Evolutionary conservation across 2,888 invertebrate genomes (phyloP).

Genomic region (Phalera bucephala): DNA sequence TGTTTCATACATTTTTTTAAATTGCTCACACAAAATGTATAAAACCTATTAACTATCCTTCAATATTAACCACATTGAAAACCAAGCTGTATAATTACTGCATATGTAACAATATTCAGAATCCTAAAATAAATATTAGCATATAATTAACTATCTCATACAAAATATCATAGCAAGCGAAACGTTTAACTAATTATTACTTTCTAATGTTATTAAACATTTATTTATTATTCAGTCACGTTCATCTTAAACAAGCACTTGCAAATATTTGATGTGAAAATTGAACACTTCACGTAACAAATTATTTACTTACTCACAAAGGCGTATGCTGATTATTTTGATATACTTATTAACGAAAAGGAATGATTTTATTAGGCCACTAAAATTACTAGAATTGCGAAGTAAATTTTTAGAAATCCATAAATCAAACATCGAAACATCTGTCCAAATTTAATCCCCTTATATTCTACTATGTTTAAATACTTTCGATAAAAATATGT

Average conservation of each 20-base stretch:
- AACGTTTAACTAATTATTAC: constrained; percentile 35
- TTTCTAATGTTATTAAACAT: constrained; percentile 30
- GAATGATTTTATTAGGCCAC: constrained; percentile 21
- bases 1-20: too few species aligned
- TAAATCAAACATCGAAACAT: too few species aligned
- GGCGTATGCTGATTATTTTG: not conserved
- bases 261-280: constrained; percentile 54
- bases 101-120: not conserved
- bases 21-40: too few species aligned
- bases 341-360: constrained; percentile 10
- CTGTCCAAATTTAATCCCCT: constrained; percentile 3
- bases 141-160: constrained; percentile 19
- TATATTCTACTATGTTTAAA: too few species aligned
- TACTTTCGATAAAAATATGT: too few species aligned
- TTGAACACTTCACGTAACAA: constrained; percentile 56
- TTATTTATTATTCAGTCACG: constrained; percentile 77
- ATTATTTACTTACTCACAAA: constrained; percentile 34
- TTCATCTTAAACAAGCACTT: constrained; percentile 71
- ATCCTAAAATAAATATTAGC: constrained; percentile 12
- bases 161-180: constrained; percentile 32
- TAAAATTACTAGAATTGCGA: constrained; percentile 4
- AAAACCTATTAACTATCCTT: too few species aligned
- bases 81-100: too few species aligned
- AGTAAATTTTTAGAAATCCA: too few species aligned
- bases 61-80: too few species aligned